Evolutionary conservation across 2,888 invertebrate genomes (phyloP).

Genomic region (Pollenia labialis): DNA sequence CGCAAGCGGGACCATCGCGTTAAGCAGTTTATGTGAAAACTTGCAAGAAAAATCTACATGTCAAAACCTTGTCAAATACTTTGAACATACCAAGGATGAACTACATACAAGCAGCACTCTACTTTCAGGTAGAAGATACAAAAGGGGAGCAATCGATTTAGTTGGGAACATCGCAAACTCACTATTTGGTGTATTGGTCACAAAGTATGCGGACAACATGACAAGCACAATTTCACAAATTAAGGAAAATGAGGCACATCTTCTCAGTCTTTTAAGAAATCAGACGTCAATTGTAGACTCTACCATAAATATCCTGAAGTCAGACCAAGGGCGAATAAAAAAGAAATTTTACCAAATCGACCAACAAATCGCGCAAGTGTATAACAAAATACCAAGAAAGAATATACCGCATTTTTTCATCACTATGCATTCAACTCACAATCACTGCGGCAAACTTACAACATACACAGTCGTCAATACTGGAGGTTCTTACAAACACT

Average conservation of each 20-base stretch:
- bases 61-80: conserved; percentile 3
- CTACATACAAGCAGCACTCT: background rate
- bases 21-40: background rate
- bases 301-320: conserved; percentile 26
- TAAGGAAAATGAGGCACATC: background rate
- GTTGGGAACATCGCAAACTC: conserved; percentile 11
- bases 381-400: conserved; percentile 15
- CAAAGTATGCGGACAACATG: conserved; percentile 32
- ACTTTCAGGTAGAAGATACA: background rate
- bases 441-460: conserved; percentile 14
- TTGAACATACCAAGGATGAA: background rate
- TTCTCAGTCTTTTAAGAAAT: conserved; percentile 1
- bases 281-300: conserved; percentile 38
- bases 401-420: conserved; percentile 10
- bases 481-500: conserved; percentile 9
- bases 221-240: conserved; percentile 22
- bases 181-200: conserved; percentile 35
- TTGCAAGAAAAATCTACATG: background rate
- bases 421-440: conserved; percentile 25
- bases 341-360: conserved; percentile 23
- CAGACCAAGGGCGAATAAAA: conserved; percentile 16
- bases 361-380: background rate
- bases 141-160: conserved; percentile 7
- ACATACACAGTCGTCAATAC: background rate
- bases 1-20: background rate